These are phyloP conservation scores for Cephonodes hylas DNA, from an alignment of 2,888 invertebrate genomes.

Conservation along the genomic window DNA sequence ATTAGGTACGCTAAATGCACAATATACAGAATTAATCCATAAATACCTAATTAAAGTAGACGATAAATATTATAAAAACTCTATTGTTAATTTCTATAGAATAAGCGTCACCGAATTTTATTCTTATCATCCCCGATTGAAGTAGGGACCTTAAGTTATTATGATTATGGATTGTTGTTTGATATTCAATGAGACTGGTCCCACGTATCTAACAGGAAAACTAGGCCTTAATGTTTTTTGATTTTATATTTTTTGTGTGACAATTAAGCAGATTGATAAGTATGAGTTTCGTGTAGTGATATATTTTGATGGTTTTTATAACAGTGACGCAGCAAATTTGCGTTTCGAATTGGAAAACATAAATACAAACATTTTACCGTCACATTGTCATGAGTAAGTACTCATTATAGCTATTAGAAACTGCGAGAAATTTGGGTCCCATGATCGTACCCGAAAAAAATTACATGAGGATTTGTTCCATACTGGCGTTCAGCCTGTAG, in stretches of 20 bases:
- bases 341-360: neutral
- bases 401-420: too few species aligned
- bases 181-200: slow-evolving; percentile 77
- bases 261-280: neutral
- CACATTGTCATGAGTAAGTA: too few species aligned
- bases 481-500: too few species aligned
- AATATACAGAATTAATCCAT: slow-evolving; percentile 66
- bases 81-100: slow-evolving; percentile 67
- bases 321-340: neutral
- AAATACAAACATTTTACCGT: too few species aligned
- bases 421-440: too few species aligned
- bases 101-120: slow-evolving; percentile 76
- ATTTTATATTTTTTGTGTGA: slow-evolving; percentile 3
- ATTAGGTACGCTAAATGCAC: slow-evolving; percentile 66
- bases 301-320: neutral
- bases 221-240: slow-evolving; percentile 57
- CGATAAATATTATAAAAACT: slow-evolving; percentile 62
- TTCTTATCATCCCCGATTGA: slow-evolving; percentile 62
- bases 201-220: slow-evolving; percentile 68
- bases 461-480: too few species aligned
- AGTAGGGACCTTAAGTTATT: slow-evolving; percentile 59
- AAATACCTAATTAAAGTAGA: slow-evolving; percentile 56
- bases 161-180: slow-evolving; percentile 72
- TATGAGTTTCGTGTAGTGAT: neutral
- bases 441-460: too few species aligned